These are phyloP conservation scores for Lanius ludovicianus DNA, from an alignment of 2,113 vertebrate species.

Conservation along the genomic window DNA sequence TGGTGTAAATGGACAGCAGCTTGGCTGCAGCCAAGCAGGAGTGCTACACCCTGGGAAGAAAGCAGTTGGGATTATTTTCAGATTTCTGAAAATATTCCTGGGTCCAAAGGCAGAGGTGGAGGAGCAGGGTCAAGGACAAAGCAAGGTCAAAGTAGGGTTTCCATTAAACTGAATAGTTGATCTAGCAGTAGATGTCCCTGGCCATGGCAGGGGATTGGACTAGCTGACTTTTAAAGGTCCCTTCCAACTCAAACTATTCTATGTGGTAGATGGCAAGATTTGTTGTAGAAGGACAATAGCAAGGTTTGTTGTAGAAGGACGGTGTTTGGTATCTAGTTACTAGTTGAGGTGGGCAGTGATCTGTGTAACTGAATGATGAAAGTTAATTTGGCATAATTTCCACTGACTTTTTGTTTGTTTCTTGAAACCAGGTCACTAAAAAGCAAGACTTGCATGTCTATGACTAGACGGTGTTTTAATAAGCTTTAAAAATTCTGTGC, in stretches of 20 bases:
- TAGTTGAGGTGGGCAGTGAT: neutral
- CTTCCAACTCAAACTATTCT: neutral
- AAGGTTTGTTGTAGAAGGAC: neutral
- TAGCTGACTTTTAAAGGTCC: neutral
- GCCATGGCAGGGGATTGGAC: neutral
- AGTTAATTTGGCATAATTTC: neutral
- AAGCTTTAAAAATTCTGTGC: conserved; percentile 9
- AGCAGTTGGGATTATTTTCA: neutral
- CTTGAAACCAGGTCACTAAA: neutral
- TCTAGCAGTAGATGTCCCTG: neutral
- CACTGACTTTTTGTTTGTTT: neutral
- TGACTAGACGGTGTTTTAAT: neutral
- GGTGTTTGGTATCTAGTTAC: neutral
- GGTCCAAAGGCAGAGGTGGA: neutral
- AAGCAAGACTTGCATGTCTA: neutral
- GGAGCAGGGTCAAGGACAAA: neutral
- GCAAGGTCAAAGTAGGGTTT: conserved; percentile 17
- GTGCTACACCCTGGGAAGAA: neutral
- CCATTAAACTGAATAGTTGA: neutral
- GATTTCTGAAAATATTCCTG: neutral
- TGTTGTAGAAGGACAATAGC: neutral
- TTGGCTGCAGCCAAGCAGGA: neutral
- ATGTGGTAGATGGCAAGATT: neutral
- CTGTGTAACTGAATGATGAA: neutral
- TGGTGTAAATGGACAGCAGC: neutral